Evolutionary conservation across 2,888 invertebrate genomes (phyloP), one percentile per base, ranked within the genome.

Genomic region (Apamea monoglypha): DNA sequence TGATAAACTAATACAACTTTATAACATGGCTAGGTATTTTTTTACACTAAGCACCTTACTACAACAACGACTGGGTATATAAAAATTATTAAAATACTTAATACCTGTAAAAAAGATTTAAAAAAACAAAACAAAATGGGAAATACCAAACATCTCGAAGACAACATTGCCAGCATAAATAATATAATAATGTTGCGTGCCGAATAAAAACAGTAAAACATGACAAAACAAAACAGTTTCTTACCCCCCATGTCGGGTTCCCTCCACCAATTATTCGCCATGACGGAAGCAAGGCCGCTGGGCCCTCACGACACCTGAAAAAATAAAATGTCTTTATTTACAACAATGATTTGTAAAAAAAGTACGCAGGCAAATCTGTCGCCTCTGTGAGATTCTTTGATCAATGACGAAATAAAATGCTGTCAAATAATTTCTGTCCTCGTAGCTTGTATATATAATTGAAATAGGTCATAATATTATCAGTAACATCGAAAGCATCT

Each of bases 241-340:
- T 94, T 88, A 95, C 95, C 95, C 89, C 93, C 93, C 92, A 94
- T 92, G 83, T 94, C 94, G 77, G 94, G 93, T 86, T 94, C 94
- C 82, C 91, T 92, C 94, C 94, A 94, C 92, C 93, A 94, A 87
- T 91, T 94, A 81, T 91, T 91, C 89, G 94, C 93, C 93, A 94
- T 90, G 87, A 78, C 74, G 72, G 59, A 50, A 80, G 66, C 78
- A 70, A 84, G 89, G 90, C 91, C 90, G 81, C 72, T 72, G 78
- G 88, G 89, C 90, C 88, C 80, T 83, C 89, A 89, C 86, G 40
- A 76, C 82, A 72, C 78, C 88, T 87, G 82, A 83, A 87, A 85
- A 66, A 82, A 81, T 7, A 61, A 79, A 6, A 76, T 32, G 71
- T 64, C 6, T 50, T 10, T 44, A 59, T 36, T 70, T 56, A 59